These are phyloP conservation scores for Lordiphosa clarofinis DNA, from an alignment of 1,140 invertebrate species.

Conservation along the genomic window DNA sequence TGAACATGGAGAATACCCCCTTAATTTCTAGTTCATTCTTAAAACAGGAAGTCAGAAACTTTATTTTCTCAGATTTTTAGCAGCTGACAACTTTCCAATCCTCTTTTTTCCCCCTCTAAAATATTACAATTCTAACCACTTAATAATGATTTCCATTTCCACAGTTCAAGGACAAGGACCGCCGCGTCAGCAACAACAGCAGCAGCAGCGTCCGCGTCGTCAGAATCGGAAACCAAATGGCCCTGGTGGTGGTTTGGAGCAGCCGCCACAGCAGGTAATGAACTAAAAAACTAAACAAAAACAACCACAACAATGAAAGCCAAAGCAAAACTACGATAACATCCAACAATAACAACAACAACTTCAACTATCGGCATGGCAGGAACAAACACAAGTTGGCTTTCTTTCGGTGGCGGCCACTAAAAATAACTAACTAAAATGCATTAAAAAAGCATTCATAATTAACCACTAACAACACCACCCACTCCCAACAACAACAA, in stretches of 20 bases:
- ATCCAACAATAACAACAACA: constrained; percentile 19
- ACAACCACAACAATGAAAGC: constrained; percentile 28
- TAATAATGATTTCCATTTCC: neutral
- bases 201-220: constrained; percentile 61
- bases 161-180: constrained; percentile 63
- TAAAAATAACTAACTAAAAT: constrained; percentile 38
- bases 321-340: constrained; percentile 36
- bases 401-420: constrained; percentile 43
- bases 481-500: constrained; percentile 7
- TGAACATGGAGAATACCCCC: too few species aligned
- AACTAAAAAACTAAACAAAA: constrained; percentile 55
- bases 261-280: constrained; percentile 78
- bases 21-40: too few species aligned
- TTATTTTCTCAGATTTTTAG: too few species aligned
- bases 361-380: constrained; percentile 21
- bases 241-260: constrained; percentile 67
- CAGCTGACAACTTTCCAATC: neutral
- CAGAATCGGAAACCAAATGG: constrained; percentile 72
- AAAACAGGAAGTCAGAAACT: too few species aligned
- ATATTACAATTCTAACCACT: too few species aligned
- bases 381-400: constrained; percentile 23
- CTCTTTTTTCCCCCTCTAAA: neutral
- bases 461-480: constrained; percentile 43
- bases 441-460: constrained; percentile 35
- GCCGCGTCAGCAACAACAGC: constrained; percentile 48